Evolutionary conservation across 2,888 invertebrate species (phyloP), one percentile per base, ranked within the genome.

Genomic region (Diloba caeruleocephala): DNA sequence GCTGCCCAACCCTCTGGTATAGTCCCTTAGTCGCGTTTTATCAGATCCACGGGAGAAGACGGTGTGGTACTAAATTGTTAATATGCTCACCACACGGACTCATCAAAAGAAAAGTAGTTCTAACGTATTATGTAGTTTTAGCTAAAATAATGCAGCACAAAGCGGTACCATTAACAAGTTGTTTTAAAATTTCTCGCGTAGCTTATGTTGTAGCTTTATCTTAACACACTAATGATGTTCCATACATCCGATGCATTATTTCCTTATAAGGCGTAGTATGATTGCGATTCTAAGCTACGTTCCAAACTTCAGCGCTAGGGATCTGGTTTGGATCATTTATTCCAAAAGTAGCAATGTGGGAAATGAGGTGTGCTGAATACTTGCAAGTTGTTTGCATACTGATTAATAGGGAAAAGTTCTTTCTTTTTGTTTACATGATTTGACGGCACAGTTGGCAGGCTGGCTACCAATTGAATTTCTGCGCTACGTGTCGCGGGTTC

Each of bases 241-340:
- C 15, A 19, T 56, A 50, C 55, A 71, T 71, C 60, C 52, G 14
- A 55, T 58, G 61, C 36, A 55, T 60, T 63, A 66, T 63, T 57
- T 54, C 53, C 68, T 52, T 60, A 54, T 64, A 68, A 10, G 61
- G 58, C 9, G 28, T 43, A 46, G 43, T 53, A 50, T 44, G 57
- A 54, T 49, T 55, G 37, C 39, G 17, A 55, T 53, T 51, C 60
- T 44, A 53, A 48, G 54, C 23, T 41, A 31, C 32, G 43, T 33
- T 50, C 43, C 46, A 28, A 67, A 71, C 32, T 71, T 61, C 54
- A 46, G 38, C 15, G 53, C 58, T 32, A 32, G 32, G 32, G 53
- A 4, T 45, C 19, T 34, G 36, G 33, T 36, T 8, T 23, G 34
- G 63, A 38, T 48, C 51, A 48, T 56, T 62, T 54, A 34, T 41